These are phyloP conservation scores for Perca fluviatilis DNA, from an alignment of 2,113 vertebrate species.

Conservation along the genomic window DNA sequence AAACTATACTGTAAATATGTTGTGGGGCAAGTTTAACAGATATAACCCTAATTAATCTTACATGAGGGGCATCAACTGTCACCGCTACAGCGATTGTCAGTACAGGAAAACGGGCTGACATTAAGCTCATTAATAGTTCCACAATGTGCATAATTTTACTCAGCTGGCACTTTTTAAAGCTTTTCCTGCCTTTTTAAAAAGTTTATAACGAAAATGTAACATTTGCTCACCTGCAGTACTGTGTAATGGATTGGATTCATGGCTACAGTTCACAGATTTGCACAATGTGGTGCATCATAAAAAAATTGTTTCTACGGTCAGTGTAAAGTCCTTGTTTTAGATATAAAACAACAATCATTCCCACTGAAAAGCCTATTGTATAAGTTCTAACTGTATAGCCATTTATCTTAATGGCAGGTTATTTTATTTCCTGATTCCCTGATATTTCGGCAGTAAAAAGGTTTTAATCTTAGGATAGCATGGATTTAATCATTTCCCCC, in stretches of 20 bases:
- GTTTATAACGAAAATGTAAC: background rate
- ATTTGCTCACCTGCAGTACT: background rate
- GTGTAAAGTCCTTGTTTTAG: background rate
- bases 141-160: background rate
- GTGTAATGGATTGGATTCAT: background rate
- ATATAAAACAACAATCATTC: conserved; percentile 22
- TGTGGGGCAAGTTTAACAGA: background rate
- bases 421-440: conserved; percentile 26
- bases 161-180: background rate
- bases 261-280: background rate
- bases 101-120: conserved; percentile 16
- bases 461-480: conserved; percentile 43
- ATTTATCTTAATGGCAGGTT: conserved; percentile 32
- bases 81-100: background rate
- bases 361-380: background rate
- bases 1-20: background rate
- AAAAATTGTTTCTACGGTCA: background rate
- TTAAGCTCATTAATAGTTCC: conserved; percentile 36
- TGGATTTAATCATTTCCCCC: conserved; percentile 37
- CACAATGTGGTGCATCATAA: background rate
- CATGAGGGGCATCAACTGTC: background rate
- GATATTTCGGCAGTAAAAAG: conserved; percentile 13
- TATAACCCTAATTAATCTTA: background rate
- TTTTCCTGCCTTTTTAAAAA: background rate
- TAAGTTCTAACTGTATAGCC: background rate